Evolutionary conservation across 2,797 vertebrate species (phyloP).

Genomic region (Nyctalus aviator): DNA sequence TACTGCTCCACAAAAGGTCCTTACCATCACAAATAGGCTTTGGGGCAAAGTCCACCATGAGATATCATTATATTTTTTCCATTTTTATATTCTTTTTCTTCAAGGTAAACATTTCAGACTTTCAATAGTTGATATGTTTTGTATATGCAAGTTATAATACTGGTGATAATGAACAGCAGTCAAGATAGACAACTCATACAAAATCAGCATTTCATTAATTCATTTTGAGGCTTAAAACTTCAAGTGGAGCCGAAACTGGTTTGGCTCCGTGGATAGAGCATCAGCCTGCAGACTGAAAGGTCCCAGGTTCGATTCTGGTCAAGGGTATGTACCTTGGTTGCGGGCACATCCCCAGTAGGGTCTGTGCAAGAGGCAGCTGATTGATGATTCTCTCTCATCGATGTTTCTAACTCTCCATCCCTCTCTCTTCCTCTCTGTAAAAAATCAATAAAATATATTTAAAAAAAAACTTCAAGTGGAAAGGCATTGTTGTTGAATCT

Average conservation of each 20-base stretch:
- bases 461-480: not conserved
- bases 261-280: too few relatives aligned
- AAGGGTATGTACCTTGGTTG: too few relatives aligned
- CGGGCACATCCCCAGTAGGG: too few relatives aligned
- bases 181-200: not conserved
- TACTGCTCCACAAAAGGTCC: not conserved
- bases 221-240: not conserved
- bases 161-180: not conserved
- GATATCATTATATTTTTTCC: not conserved
- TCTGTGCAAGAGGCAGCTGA: too few relatives aligned
- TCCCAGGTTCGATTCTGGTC: too few relatives aligned
- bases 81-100: not conserved
- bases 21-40: not conserved
- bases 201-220: conserved; percentile 47
- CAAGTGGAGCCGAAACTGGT: not conserved
- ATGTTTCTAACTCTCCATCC: too few relatives aligned
- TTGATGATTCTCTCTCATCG: too few relatives aligned
- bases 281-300: too few relatives aligned
- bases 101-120: conserved; percentile 20
- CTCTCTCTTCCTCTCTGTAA: too few relatives aligned
- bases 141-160: conserved; percentile 27
- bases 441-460: too few relatives aligned
- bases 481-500: not conserved
- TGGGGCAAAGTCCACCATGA: not conserved
- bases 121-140: not conserved